Evolutionary conservation across 1,140 invertebrate species (phyloP).

Genomic region (Drosophila sproati): DNA sequence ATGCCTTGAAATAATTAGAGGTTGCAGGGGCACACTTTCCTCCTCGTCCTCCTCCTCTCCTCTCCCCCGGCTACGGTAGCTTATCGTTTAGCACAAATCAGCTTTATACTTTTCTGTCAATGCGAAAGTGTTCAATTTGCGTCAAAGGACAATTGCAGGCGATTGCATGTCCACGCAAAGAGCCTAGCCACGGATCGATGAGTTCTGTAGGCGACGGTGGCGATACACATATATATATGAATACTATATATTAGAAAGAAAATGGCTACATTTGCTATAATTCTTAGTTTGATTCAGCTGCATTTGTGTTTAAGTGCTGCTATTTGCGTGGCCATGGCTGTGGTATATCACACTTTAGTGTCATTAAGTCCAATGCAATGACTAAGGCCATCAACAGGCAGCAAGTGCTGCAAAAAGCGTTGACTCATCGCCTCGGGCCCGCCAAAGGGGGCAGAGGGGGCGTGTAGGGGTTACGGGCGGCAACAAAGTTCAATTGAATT

Average conservation of each 20-base stretch:
- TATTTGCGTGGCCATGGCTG: background rate
- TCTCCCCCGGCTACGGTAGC: background rate
- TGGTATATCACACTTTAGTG: conserved; percentile 24
- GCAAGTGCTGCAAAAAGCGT: conserved; percentile 45
- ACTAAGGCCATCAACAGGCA: conserved; percentile 33
- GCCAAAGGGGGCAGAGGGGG: background rate
- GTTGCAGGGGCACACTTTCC: conserved; percentile 41
- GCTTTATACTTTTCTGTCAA: conserved; percentile 34
- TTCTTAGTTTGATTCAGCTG: background rate
- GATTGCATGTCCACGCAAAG: conserved; percentile 39
- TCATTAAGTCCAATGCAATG: conserved; percentile 53
- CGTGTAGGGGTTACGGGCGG: background rate
- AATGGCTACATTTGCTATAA: too few species aligned
- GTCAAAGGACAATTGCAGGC: conserved; percentile 23
- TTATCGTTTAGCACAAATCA: conserved; percentile 54
- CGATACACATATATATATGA: background rate
- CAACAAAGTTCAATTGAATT: conserved; percentile 27
- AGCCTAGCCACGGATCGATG: conserved; percentile 21
- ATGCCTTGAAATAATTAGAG: conserved; percentile 82
- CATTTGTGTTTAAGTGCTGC: background rate
- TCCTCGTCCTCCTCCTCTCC: too few species aligned
- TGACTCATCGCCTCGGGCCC: conserved; percentile 53
- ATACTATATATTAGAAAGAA: background rate
- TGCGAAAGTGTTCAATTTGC: conserved; percentile 27
- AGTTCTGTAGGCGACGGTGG: background rate